A percentile compares a stretch with the other conserved stretches of the same genome.
phyloP scores from a whole-genome alignment of 1,140 invertebrate species.

The Bombus pyrosoma region DNA sequence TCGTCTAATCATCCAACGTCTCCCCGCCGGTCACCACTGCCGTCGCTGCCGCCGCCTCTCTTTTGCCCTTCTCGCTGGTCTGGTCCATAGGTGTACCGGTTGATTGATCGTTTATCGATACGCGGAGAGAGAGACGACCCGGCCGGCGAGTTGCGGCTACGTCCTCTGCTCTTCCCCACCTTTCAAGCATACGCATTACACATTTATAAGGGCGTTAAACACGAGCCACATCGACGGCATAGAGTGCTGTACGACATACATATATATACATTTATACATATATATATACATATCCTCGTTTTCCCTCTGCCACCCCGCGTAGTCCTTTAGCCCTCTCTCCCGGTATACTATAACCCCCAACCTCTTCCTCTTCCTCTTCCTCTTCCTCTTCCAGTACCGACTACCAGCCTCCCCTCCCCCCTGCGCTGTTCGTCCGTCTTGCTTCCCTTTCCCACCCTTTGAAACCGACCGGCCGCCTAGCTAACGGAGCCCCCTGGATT shows the following conservation, averaged over 20 bases:
- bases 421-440: conserved; percentile 7
- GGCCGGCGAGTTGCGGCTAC: conserved; percentile 63
- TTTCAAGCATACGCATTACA: conserved; percentile 71
- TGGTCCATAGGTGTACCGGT: conserved; percentile 72
- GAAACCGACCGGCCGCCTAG: conserved; percentile 64
- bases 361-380: neutral
- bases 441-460: conserved; percentile 34
- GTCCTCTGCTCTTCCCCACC: conserved; percentile 42
- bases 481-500: conserved; percentile 67
- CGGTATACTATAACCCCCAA: neutral
- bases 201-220: conserved; percentile 78
- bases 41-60: conserved; percentile 34
- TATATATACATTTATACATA: neutral
- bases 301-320: conserved; percentile 47
- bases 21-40: conserved; percentile 46
- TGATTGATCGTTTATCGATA: conserved; percentile 81
- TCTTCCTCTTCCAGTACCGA: conserved; percentile 35
- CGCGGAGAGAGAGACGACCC: conserved; percentile 60
- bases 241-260: conserved; percentile 57
- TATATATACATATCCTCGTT: conserved; percentile 30
- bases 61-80: conserved; percentile 62
- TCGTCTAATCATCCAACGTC: conserved; percentile 60
- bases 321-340: conserved; percentile 36
- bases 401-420: conserved; percentile 2
- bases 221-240: conserved; percentile 68